Base-by-base conservation (phyloP, 2,888 invertebrate species). In the Tethea ocularis region DNA sequence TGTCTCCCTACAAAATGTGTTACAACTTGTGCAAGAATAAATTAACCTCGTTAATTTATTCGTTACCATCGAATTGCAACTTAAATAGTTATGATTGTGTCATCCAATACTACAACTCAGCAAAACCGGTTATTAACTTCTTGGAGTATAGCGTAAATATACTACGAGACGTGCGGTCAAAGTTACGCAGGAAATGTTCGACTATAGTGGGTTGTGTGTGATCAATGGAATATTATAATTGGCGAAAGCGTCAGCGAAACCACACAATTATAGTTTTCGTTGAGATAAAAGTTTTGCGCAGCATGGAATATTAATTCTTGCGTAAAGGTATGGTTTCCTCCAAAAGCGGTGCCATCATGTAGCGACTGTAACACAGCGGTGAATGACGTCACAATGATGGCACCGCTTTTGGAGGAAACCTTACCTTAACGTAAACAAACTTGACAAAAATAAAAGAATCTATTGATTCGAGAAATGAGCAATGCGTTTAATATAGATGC, bases 51-150 rank as follows among this genome's bases (percentile, higher is more conserved):
- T 8, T 33, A 8, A 29, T 36, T 13, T 58, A 60, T n/a, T 56
- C n/a, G n/a, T n/a, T n/a, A n/a, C 52, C 52, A 56, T 61, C 60
- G 57, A 60, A 58, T 63, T 46, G 60, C 46, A 57, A 57, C 63
- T 66, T 52, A 61, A 66, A 73, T 74, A 69, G 56, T 63, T 67
- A 75, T 70, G 74, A 72, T 78, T 80, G 69, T 73, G 73, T 73
- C 76, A 76, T 78, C 67, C 62, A 22, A 33, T 54, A 69, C 61
- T 68, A 65, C 68, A 71, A 64, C 64, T 67, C 61, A 53, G 62
- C 58, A 58, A 63, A 75, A 78, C 80, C 75, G 73, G 78, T 84
- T 79, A 60, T 24, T 59, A 57, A 67, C n/a, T n/a, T n/a, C n/a
- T n/a, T n/a, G 64, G 69, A 66, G 64, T 72, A 70, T 71, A 71